Conservation (phyloP, 2,888 invertebrate species). For the Andrena chrysosceles region DNA sequence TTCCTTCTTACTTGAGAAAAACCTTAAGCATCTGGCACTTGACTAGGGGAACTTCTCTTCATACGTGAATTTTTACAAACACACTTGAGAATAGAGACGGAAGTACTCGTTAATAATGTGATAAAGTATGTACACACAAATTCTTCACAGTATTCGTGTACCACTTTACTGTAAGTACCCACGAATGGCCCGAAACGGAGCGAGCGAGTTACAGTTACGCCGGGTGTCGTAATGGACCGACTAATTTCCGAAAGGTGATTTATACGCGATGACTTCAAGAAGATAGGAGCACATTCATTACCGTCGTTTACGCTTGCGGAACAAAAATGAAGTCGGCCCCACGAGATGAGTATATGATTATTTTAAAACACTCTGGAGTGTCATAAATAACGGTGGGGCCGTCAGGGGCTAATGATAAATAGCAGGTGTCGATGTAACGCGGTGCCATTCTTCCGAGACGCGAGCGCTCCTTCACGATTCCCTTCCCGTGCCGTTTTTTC, state of each 20-base stretch:
- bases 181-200: neutral
- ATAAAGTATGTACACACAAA: too few species aligned
- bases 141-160: too few species aligned
- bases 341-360: constrained; percentile 26
- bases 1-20: too few species aligned
- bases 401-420: constrained; percentile 48
- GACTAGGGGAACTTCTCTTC: too few species aligned
- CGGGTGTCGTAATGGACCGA: neutral
- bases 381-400: constrained; percentile 35
- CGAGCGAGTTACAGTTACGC: neutral
- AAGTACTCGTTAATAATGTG: too few species aligned
- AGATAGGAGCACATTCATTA: constrained; percentile 10
- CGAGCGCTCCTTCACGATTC: neutral
- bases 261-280: neutral
- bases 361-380: constrained; percentile 17
- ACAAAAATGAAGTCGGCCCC: neutral
- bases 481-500: constrained; percentile 1
- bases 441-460: constrained; percentile 25
- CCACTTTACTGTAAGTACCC: neutral
- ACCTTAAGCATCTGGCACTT: too few species aligned
- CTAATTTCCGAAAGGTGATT: constrained; percentile 24
- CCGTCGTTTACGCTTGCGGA: constrained; percentile 10
- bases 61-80: too few species aligned
- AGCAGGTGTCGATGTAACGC: constrained; percentile 28
- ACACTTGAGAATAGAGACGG: too few species aligned